phyloP scores from a whole-genome alignment of 2,797 vertebrate species.

The Pyrocephalus nanus region DNA sequence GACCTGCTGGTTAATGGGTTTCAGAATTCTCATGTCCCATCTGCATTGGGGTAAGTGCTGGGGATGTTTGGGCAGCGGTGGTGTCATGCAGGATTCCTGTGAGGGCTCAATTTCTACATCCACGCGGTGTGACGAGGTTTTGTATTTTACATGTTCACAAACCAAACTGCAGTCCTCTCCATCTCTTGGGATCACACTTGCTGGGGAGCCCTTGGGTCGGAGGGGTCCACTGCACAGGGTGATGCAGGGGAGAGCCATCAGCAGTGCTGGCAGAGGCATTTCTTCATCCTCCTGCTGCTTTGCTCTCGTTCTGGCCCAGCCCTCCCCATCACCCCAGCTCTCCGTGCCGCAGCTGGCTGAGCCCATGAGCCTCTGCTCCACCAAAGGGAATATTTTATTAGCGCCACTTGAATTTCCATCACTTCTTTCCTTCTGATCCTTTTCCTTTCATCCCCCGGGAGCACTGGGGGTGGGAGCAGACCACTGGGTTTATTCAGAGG shows the following conservation, averaged over 20 bases:
- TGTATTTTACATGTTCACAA: neutral
- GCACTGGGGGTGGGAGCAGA: neutral
- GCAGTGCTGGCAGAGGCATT: neutral
- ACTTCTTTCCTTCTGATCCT: conserved; percentile 15
- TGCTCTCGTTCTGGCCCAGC: neutral
- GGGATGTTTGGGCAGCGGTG: neutral
- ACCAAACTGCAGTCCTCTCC: neutral
- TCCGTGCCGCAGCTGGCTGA: neutral
- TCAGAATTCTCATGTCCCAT: neutral
- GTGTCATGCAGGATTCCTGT: rapidly evolving
- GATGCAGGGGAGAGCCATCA: rapidly evolving
- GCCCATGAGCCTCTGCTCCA: conserved; percentile 19
- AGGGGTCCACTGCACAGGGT: neutral
- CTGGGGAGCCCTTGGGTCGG: neutral
- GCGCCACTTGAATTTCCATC: neutral
- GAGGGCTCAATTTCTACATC: neutral
- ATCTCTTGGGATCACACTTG: neutral
- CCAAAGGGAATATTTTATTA: conserved; percentile 65
- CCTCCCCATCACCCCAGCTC: neutral
- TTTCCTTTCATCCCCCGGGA: conserved; percentile 33
- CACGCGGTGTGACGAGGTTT: rapidly evolving
- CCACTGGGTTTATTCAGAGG: neutral
- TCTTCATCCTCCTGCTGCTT: neutral
- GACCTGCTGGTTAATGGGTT: neutral
- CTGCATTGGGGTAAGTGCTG: rapidly evolving